Evolutionary conservation across 2,113 vertebrate genomes (phyloP).

Genomic region (Proteles cristata): DNA sequence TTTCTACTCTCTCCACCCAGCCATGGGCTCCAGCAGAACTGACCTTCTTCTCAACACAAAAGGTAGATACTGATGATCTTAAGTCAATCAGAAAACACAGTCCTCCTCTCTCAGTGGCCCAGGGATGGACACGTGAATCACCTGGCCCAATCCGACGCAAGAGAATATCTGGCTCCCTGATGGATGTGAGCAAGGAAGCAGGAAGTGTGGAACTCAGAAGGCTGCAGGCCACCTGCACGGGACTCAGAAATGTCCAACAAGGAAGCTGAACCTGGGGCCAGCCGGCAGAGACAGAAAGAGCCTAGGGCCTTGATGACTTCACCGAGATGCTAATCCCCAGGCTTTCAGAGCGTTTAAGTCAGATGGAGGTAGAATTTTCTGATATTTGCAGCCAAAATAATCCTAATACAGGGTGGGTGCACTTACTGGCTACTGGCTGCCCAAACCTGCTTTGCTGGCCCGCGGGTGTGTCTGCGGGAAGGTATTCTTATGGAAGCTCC

Average conservation of each 20-base stretch:
- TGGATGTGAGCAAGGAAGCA: neutral
- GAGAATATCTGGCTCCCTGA: neutral
- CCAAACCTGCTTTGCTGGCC: neutral
- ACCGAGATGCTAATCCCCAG: neutral
- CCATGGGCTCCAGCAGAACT: neutral
- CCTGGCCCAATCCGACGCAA: neutral
- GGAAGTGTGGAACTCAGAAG: neutral
- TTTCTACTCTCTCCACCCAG: neutral
- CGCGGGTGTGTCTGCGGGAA: neutral
- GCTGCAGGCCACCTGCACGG: neutral
- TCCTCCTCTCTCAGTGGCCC: neutral
- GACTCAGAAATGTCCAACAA: neutral
- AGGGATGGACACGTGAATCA: neutral
- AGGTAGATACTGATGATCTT: neutral
- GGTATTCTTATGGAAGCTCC: neutral
- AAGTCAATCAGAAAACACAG: neutral
- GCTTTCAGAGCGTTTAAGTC: neutral
- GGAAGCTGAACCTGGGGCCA: neutral
- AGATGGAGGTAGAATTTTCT: neutral
- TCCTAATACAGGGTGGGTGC: neutral
- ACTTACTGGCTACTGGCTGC: neutral
- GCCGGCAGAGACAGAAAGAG: neutral
- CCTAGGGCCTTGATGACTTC: neutral
- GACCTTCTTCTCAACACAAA: neutral
- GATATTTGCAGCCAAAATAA: neutral